Conservation (phyloP, 2,888 invertebrate genomes). For the Sphaerophoria rueppellii region DNA sequence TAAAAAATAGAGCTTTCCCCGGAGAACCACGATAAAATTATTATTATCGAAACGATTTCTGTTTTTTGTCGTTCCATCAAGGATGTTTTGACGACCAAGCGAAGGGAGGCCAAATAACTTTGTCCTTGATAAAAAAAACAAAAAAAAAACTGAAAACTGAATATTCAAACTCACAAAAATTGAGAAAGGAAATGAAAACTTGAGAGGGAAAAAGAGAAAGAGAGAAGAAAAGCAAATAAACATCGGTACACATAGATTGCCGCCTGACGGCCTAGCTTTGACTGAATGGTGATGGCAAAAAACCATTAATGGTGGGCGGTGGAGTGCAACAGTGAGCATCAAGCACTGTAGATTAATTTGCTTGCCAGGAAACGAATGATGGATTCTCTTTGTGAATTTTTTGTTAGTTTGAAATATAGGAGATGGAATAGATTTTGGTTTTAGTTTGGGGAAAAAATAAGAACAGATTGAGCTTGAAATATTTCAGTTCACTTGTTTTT, state of each 20-base stretch:
- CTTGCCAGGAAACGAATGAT: background rate
- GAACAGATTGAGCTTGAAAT: too few relatives aligned
- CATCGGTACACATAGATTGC: conserved; percentile 18
- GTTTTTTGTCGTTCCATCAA: background rate
- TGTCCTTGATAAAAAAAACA: conserved; percentile 23
- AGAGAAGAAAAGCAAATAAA: conserved; percentile 14
- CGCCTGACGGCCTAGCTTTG: background rate
- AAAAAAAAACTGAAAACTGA: background rate
- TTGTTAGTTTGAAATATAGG: background rate
- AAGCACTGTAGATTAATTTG: conserved; percentile 25
- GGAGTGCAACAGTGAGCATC: conserved; percentile 12
- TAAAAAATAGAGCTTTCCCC: conserved; percentile 22
- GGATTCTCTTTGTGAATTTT: conserved; percentile 14
- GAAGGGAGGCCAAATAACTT: conserved; percentile 13
- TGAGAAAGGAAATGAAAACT: background rate
- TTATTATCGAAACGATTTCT: conserved; percentile 33
- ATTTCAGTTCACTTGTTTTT: too few relatives aligned
- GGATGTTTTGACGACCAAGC: conserved; percentile 7
- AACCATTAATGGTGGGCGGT: conserved; percentile 34
- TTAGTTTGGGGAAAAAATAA: background rate
- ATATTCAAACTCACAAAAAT: background rate
- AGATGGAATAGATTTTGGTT: background rate
- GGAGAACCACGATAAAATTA: conserved; percentile 13
- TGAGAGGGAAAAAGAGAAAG: background rate
- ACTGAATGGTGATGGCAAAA: background rate